Base-by-base conservation (phyloP, 2,888 invertebrate genomes). In the Elmis aenea region DNA sequence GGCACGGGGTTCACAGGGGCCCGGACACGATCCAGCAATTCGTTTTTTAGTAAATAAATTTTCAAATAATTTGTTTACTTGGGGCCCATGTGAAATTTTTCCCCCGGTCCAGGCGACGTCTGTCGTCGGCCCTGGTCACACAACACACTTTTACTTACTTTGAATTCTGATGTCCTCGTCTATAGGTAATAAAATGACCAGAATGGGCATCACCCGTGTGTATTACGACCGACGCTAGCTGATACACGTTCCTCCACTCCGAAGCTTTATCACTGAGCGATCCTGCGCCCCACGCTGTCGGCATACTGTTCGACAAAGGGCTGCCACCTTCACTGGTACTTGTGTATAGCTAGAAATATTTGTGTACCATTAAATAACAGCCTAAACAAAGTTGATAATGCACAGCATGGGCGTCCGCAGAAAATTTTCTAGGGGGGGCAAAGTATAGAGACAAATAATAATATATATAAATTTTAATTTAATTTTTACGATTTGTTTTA, bases 141-240 rank as follows among this genome's bases (percentile, higher is more conserved):
- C n/a, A n/a, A n/a, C n/a, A n/a, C n/a, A n/a, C n/a, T n/a, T n/a
- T n/a, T n/a, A n/a, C n/a, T 50, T 55, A 66, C 67, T 64, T 66
- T 35, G 62, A 63, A 38, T 62, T 64, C 69, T 51, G 73, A 66
- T 52, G 70, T 53, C 87, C 88, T 9, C 91, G 76, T 41, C 95
- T 74, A 67, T 92, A 95, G 26, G 94, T 93, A 42, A 94, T 85
- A 73, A 94, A 96, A 74, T 96, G 96, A 1, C 96, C 96, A 26
- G 88, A 85, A 61, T 85, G 80, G 5, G 88, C 87, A 27, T 87
- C 86, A 2, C 95, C 95, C 46, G 86, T 79, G 71, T 95, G 95
- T 45, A 90, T 91, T 26, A 94, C 85, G 4, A 92, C 92, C 2
- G 90, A 86, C 39, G 79, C 72, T 45, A 96, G 74, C 44, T 81